Evolutionary conservation across 1,140 invertebrate species (phyloP), one percentile per base, ranked within the genome.

Genomic region (Penaeus japonicus): DNA sequence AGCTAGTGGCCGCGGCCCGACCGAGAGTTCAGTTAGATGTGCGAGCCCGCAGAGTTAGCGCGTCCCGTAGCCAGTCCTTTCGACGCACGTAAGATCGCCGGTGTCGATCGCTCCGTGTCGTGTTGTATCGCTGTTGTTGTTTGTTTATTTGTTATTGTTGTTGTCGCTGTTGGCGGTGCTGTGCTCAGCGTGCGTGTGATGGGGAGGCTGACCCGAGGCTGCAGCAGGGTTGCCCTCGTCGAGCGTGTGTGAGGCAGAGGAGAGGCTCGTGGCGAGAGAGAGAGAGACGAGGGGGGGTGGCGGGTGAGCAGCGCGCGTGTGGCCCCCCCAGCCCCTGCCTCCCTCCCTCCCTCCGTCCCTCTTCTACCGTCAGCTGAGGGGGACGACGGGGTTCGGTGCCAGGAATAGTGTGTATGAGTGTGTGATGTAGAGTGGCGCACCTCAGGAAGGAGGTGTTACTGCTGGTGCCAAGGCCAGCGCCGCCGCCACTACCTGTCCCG

Each of bases 21-120:
- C 54, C 77, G 81, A 35, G 22, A 55, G 55, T 57, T 83, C 81
- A 83, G 81, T 83, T 62, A 30, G 81, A 62, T 65, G 81, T 83
- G 57, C 55, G 81, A 35, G 62, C 54, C 57, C 81, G 62, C 5
- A 62, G 81, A 83, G 81, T 83, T 59, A 27, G 32, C 27, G 24
- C 24, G 54, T 83, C 54, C 81, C 39, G 77, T 47, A 27, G 39
- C 4, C n/a, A 27, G 30, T 55, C 27, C 53, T 22, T 57, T 20
- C 30, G 79, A 81, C 65, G 65, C 65, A 18, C 65, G 24, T 73
- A 18, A 27, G 53, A 53, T 22, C 39, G 22, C 18, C 78, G 39
- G 39, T 47, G 22, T 4, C 78, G 39, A 12, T 47, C 39, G 5
- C 12, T 47, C 39, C 39, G 39, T 12, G 39, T 47, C 39, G 39